A percentile compares a stretch with the other conserved stretches of the same genome.
phyloP scores from a whole-genome alignment of 2,797 vertebrate genomes.

The Coracias cyanogaster region DNA sequence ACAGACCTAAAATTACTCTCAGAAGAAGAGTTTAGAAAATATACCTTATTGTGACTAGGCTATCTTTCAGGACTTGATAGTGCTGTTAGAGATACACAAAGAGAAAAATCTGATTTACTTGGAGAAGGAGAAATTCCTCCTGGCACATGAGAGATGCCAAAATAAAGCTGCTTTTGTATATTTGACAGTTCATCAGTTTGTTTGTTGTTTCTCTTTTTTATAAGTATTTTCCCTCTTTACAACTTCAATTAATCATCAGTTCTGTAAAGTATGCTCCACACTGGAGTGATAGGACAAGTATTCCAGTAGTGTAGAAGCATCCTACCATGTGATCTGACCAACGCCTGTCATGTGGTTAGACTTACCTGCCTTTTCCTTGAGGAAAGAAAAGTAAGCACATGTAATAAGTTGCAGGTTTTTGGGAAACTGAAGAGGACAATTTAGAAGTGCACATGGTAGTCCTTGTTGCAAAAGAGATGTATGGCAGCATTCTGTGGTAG shows the following conservation, averaged over 20 bases:
- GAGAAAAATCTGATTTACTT: conserved; percentile 20
- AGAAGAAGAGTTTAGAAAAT: conserved; percentile 48
- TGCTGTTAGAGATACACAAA: not conserved
- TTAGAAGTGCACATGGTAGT: rapidly evolving
- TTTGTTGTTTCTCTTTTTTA: no score
- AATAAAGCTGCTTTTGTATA: not conserved
- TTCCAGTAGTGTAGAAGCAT: not conserved
- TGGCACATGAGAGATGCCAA: not conserved
- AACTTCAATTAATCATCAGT: not conserved
- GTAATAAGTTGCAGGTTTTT: not conserved
- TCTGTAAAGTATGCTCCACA: not conserved
- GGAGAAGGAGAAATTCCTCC: not conserved
- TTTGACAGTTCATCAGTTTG: not conserved
- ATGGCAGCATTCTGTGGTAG: not conserved
- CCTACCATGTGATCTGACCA: not conserved
- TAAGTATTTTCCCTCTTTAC: not conserved
- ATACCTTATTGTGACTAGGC: not conserved
- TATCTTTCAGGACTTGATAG: conserved; percentile 17
- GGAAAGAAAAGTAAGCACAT: not conserved
- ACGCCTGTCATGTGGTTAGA: rapidly evolving
- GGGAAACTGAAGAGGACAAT: not conserved
- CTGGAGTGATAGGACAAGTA: not conserved
- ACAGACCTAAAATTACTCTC: not conserved
- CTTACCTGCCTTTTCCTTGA: not conserved
- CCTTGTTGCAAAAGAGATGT: not conserved